Conservation (phyloP, 2,888 invertebrate species). For the Acanthopleura granulata region DNA sequence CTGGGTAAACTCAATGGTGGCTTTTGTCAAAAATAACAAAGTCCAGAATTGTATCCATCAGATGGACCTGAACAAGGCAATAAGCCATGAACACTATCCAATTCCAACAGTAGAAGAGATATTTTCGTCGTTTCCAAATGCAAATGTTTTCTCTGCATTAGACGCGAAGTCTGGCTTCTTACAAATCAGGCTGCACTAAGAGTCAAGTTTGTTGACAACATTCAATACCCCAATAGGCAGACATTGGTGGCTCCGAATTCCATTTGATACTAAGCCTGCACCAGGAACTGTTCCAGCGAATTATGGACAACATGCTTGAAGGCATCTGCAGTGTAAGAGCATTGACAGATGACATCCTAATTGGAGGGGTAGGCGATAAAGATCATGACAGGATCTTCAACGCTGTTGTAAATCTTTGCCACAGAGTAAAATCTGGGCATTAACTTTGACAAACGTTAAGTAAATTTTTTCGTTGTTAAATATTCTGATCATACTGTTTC, state of each 20-base stretch:
- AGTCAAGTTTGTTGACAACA: slow-evolving; percentile 38
- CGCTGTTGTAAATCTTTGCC: slow-evolving; percentile 31
- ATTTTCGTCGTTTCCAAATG: slow-evolving; percentile 32
- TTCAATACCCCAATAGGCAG: slow-evolving; percentile 43
- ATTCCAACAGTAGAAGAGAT: slow-evolving; percentile 43
- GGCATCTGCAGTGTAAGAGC: slow-evolving; percentile 34
- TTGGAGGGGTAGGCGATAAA: slow-evolving; percentile 28
- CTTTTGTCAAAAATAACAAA: slow-evolving; percentile 34
- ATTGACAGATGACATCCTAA: slow-evolving; percentile 39
- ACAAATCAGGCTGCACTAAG: slow-evolving; percentile 39
- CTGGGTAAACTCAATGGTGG: slow-evolving; percentile 43
- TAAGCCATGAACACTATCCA: slow-evolving; percentile 34
- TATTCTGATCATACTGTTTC: slow-evolving; percentile 35
- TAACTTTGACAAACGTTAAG: slow-evolving; percentile 33
- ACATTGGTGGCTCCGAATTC: slow-evolving; percentile 38
- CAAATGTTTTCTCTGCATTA: slow-evolving; percentile 40
- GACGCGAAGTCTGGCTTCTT: slow-evolving; percentile 43
- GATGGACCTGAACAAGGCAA: slow-evolving; percentile 35
- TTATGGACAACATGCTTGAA: slow-evolving; percentile 39
- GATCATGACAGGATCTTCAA: slow-evolving; percentile 36
- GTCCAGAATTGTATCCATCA: slow-evolving; percentile 40
- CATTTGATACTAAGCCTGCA: slow-evolving; percentile 38
- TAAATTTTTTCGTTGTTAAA: slow-evolving; percentile 26
- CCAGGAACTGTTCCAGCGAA: slow-evolving; percentile 40
- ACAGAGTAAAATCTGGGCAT: slow-evolving; percentile 36